phyloP scores from a whole-genome alignment of 2,888 invertebrate genomes.

The Boloria selene region DNA sequence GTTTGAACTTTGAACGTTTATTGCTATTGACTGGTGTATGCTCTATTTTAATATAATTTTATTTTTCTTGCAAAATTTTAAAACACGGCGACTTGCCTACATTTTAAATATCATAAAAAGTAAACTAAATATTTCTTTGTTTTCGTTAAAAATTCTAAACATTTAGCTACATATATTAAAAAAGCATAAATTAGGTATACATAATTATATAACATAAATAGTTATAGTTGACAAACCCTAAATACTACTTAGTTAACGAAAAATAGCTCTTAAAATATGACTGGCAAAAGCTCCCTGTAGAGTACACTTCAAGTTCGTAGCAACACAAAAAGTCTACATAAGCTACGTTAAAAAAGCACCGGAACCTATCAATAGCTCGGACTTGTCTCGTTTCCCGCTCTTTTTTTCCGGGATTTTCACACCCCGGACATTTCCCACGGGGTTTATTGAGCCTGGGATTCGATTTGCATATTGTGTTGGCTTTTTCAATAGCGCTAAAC shows the following conservation, averaged over 20 bases:
- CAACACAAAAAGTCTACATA: slow-evolving; percentile 49
- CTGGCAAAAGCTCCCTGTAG: slow-evolving; percentile 35
- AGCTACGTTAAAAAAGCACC: slow-evolving; percentile 56
- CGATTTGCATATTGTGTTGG: slow-evolving; percentile 74
- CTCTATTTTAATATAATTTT: slow-evolving; percentile 52
- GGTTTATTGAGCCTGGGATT: slow-evolving; percentile 59
- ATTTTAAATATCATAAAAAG: not conserved
- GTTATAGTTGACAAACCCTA: too few species aligned
- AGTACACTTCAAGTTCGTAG: slow-evolving; percentile 35
- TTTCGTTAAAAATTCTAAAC: too few species aligned
- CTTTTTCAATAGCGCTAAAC: slow-evolving; percentile 48
- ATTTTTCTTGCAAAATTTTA: not conserved
- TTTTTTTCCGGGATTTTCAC: slow-evolving; percentile 46
- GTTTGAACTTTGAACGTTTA: slow-evolving; percentile 59
- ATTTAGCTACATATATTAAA: too few species aligned
- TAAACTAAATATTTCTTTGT: too few species aligned
- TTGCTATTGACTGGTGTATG: slow-evolving; percentile 48
- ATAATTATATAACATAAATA: too few species aligned
- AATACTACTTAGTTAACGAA: too few species aligned
- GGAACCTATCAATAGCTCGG: slow-evolving; percentile 74
- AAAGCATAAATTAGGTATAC: too few species aligned
- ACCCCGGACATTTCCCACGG: slow-evolving; percentile 46
- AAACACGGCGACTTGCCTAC: not conserved
- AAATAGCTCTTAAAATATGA: too few species aligned
- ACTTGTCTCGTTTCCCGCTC: slow-evolving; percentile 52